Percentiles rank a stretch among this genome's conserved stretches.
phyloP scores from a whole-genome alignment of 2,888 invertebrate genomes.

The Drosophila lutescens region DNA sequence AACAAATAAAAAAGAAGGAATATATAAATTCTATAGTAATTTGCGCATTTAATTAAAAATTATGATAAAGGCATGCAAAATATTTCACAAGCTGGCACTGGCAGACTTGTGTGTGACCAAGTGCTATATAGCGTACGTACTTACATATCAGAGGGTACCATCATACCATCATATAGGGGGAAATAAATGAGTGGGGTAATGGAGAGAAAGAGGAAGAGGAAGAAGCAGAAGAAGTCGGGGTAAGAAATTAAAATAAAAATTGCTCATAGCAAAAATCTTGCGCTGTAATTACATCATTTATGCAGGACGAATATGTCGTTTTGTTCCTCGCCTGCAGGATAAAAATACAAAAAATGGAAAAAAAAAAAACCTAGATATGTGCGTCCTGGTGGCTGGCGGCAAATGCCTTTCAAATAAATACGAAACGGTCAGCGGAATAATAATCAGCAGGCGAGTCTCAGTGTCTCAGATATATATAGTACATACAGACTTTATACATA shows the following conservation, averaged over 20 bases:
- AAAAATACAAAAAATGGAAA: background rate
- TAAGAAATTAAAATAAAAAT: slow-evolving; percentile 77
- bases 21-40: slow-evolving; percentile 69
- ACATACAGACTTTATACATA: background rate
- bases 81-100: slow-evolving; percentile 65
- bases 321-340: slow-evolving; percentile 53
- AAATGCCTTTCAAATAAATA: slow-evolving; percentile 79
- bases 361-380: slow-evolving; percentile 8
- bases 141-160: slow-evolving; percentile 19
- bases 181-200: slow-evolving; percentile 49
- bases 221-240: slow-evolving; percentile 20
- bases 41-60: slow-evolving; percentile 77
- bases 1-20: slow-evolving; percentile 16
- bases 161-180: slow-evolving; percentile 12
- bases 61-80: slow-evolving; percentile 75
- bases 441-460: slow-evolving; percentile 62
- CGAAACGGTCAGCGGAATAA: slow-evolving; percentile 80
- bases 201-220: slow-evolving; percentile 6
- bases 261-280: slow-evolving; percentile 77
- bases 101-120: slow-evolving; percentile 40
- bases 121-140: slow-evolving; percentile 11
- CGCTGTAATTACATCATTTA: slow-evolving; percentile 83
- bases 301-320: slow-evolving; percentile 82
- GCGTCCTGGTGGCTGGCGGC: slow-evolving; percentile 45
- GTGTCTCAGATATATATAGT: slow-evolving; percentile 30